Evolutionary conservation across 2,888 invertebrate genomes (phyloP), one percentile per base, ranked within the genome.

Genomic region (Cyclophora punctaria): DNA sequence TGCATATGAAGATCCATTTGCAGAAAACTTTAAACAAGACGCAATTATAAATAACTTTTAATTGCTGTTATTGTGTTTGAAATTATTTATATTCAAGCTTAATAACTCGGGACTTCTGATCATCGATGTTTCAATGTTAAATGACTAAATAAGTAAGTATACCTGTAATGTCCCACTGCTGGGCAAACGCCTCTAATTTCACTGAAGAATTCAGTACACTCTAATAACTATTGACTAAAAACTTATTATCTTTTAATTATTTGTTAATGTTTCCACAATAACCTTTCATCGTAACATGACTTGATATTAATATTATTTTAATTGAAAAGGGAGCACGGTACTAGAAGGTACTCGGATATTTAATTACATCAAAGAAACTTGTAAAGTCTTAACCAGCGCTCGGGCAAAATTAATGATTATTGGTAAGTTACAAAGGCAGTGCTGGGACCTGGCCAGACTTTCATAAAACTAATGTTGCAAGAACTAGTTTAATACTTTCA

Each of bases 381-480:
- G 55, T 57, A 42, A 60, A 67, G 64, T 66, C 66, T 57, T 52
- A 51, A 59, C 50, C 62, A 62, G 63, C 62, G 56, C 59, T 62
- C 57, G 46, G 53, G 58, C 63, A 59, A 66, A 69, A 72, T 71
- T 66, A 68, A 71, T 73, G 65, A 63, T 65, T 66, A 69, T 69
- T 67, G 62, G 61, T 57, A 48, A 50, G 55, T 56, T 45, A 48
- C 47, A 48, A 54, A 60, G 52, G 48, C 48, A 46, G 48, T 33
- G 37, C 49, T 50, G 34, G 53, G 48, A 49, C 43, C 37, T 53
- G 48, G 34, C 6, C 46, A 49, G 51, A 55, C 54, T 57, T 51
- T 50, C 48, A 53, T 44, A 45, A 53, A 63, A 64, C 59, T 55
- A 57, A 61, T 59, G 50, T 57, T 57, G 44, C 6, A 44, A 44